Evolutionary conservation across 2,888 invertebrate species (phyloP), one percentile per base, ranked within the genome.

Genomic region (Caenorhabditis afra): DNA sequence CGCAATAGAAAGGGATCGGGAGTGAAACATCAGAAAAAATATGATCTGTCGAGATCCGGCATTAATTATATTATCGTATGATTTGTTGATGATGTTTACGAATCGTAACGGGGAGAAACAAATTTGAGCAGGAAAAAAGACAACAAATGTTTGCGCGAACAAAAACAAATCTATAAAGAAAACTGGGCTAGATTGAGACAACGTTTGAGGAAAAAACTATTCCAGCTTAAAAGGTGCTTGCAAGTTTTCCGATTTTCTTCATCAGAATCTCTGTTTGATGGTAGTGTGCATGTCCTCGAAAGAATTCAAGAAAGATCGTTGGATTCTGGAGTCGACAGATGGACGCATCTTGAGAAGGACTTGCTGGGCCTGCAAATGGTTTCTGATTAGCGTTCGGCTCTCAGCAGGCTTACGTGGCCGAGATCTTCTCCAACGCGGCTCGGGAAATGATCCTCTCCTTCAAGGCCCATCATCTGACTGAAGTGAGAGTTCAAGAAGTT

Each of bases 241-340:
- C n/a, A n/a, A n/a, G n/a, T n/a, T n/a, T n/a, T n/a, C n/a, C n/a
- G n/a, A n/a, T n/a, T n/a, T n/a, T n/a, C n/a, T 29, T 5, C 29
- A 29, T 29, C 41, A 79, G 49, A 79, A 61, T 75, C 79, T 70
- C 14, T 53, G 35, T 29, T 29, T 29, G 37, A 80, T 66, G 3
- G 80, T 80, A 11, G 80, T 80, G 12, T 66, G 59, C 75, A 75
- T 75, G 20, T 80, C 75, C 62, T 80, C 80, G 23, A 75, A 55
- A 1, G 80, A 61, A 22, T 37, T 66, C 14, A 62, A 47, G 71
- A 55, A 80, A 0, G 80, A 75, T 12, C 62, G 39, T 50, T 68
- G 55, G 39, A 80, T 66, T 12, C 80, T 47, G 8, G 75, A 61
- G n/a, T 71, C 80, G 12, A 80, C 66, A 10, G 59, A 16, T 37